Base-by-base conservation (phyloP, 2,113 vertebrate species). In the Hyperopisus bebe region DNA sequence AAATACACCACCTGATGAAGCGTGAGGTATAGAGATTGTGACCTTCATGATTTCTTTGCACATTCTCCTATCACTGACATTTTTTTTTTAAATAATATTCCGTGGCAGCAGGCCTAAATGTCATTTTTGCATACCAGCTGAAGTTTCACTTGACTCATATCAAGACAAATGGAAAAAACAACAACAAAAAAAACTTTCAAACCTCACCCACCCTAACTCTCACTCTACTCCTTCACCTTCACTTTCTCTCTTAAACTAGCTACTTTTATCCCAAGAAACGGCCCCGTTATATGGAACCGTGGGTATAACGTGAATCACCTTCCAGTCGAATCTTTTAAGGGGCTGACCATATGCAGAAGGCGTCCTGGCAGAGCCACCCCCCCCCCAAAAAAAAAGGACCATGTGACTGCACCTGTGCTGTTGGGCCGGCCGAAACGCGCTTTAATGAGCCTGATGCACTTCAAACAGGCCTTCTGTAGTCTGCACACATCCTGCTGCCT, bases 321-420 rank as follows among this genome's bases (percentile, higher is more conserved):
- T 93, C 91, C 88, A 93, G 92, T 90, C 91, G 94, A 93, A 92
- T 89, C 47, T 92, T 93, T 92, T 94, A 93, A 66, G 90, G 93
- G 93, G 93, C 93, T 92, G 94, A 92, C 94, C 93, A 92, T 95
- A 95, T 95, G 93, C 92, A 94, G 94, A 93, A 93, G 92, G 90
- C 89, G 47, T 85, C 46, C 10, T 42, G 83, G 46, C 24, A 24
- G 44, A 27, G 44, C 5, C 9, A 11, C 48, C 24, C 83, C 11
- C 42, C 47, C 17, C 53, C 19, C 17, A 21, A 53, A 5, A 5
- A 42, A 84, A n/a, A 5, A 31, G 3, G 44, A 24, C 39, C 82
- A 27, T 42, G 42, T 47, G 82, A 42, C 42, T 46, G 21, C 17
- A 9, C 7, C 42, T 9, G 7, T 24, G 35, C 80, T n/a, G 44